phyloP scores from a whole-genome alignment of 2,113 vertebrate species.

The Andinoacara biseriatus region DNA sequence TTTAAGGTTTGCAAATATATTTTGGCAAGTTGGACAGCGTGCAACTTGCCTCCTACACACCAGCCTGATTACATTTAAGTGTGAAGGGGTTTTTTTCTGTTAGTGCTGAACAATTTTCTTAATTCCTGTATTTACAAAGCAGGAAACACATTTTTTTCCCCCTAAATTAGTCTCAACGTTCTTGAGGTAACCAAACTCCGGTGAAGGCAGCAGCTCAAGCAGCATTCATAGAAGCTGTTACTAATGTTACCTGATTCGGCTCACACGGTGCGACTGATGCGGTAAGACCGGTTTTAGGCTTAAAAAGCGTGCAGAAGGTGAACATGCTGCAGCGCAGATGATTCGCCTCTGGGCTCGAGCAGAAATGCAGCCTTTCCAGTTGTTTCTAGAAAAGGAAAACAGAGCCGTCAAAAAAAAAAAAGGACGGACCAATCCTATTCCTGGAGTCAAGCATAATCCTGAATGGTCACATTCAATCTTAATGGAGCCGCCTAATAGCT shows the following conservation, averaged over 20 bases:
- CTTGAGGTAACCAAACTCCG: conserved; percentile 49
- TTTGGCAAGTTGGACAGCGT: not conserved
- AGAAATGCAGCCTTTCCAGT: not conserved
- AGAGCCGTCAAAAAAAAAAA: not conserved
- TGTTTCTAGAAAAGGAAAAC: not conserved
- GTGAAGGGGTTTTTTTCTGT: not conserved
- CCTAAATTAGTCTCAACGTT: not conserved
- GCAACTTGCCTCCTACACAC: not conserved
- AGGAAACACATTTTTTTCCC: not conserved
- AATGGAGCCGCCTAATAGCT: conserved; percentile 48
- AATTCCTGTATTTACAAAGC: not conserved
- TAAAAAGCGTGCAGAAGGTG: not conserved
- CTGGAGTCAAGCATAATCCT: conserved; percentile 24
- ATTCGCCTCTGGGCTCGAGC: not conserved
- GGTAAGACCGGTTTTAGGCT: not conserved
- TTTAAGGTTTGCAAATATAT: not conserved
- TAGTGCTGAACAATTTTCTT: not conserved
- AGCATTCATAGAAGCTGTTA: not conserved
- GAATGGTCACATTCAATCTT: conserved; percentile 46
- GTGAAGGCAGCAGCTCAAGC: conserved; percentile 5
- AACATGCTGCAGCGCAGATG: rapidly evolving
- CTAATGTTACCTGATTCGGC: not conserved
- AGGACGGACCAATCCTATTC: conserved; percentile 2
- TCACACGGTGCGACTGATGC: not conserved
- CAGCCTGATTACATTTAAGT: not conserved